These are phyloP conservation scores for Euwallacea similis DNA, from an alignment of 1,140 invertebrate species.

Conservation along the genomic window DNA sequence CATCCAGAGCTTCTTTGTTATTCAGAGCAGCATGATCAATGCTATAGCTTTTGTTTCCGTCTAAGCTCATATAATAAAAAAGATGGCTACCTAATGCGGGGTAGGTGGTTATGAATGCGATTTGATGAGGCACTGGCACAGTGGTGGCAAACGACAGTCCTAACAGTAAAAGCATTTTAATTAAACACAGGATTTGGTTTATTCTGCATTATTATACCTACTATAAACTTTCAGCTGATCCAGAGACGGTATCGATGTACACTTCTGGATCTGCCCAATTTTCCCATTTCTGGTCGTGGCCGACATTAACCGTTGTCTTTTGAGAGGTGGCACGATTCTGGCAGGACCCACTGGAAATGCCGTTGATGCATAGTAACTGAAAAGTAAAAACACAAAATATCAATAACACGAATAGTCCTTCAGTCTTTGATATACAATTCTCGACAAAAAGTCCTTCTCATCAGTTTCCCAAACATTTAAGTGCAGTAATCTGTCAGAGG, in stretches of 20 bases:
- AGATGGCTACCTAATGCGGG: too few species aligned
- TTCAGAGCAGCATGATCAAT: too few species aligned
- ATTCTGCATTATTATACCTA: constrained; percentile 39
- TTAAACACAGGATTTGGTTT: too few species aligned
- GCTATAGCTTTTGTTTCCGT: too few species aligned
- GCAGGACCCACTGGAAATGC: constrained; percentile 52
- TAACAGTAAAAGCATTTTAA: too few species aligned
- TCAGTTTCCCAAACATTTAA: too few species aligned
- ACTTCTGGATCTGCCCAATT: constrained; percentile 49
- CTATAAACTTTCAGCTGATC: constrained; percentile 55
- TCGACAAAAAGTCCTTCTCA: too few species aligned
- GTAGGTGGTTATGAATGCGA: too few species aligned
- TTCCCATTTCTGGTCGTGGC: constrained; percentile 50
- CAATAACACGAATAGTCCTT: not conserved
- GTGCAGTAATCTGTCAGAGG: not conserved
- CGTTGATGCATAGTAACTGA: constrained; percentile 53
- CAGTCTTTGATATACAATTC: constrained; percentile 22
- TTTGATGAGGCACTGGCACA: too few species aligned
- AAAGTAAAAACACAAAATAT: constrained; percentile 33
- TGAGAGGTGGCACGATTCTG: constrained; percentile 51
- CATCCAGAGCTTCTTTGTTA: too few species aligned
- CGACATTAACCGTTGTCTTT: constrained; percentile 52
- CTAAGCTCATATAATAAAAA: too few species aligned
- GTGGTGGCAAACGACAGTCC: too few species aligned
- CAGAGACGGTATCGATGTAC: constrained; percentile 45